Evolutionary conservation across 2,888 invertebrate species (phyloP).

Genomic region (Rhodophaea formosa): DNA sequence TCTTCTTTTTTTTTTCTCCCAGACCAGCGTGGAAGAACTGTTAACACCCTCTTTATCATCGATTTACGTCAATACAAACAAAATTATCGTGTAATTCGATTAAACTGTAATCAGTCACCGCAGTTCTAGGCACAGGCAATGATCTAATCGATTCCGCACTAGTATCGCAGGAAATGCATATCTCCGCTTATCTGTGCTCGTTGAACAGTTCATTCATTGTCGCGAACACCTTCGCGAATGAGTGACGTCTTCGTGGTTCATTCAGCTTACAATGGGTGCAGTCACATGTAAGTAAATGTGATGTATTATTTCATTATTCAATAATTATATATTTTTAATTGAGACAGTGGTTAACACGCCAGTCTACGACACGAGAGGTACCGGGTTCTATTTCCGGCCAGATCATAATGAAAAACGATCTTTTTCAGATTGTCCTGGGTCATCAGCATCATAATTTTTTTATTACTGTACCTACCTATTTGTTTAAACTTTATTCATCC

Average conservation of each 20-base stretch:
- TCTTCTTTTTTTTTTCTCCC: no score
- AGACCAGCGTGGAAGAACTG: no score
- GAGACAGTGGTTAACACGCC: no score
- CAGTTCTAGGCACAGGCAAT: conserved; percentile 4
- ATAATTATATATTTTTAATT: not conserved
- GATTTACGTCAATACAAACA: not conserved
- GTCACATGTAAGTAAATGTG: not conserved
- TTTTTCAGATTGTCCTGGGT: no score
- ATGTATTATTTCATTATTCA: not conserved
- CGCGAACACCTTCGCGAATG: conserved; percentile 18
- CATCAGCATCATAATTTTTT: no score
- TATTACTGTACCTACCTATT: no score
- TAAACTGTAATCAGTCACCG: not conserved
- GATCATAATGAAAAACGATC: no score
- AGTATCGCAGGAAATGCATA: conserved; percentile 41
- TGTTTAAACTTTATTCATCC: no score
- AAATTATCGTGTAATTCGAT: not conserved
- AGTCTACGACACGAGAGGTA: no score
- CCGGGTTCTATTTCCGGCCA: no score
- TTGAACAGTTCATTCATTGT: conserved; percentile 32
- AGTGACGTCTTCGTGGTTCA: not conserved
- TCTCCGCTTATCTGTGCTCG: conserved; percentile 25
- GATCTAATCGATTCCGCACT: no score
- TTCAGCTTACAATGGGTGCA: not conserved
- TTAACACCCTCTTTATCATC: no score